These are phyloP conservation scores for Alentia gelatinosa DNA, from an alignment of 2,888 invertebrate species.

Conservation along the genomic window DNA sequence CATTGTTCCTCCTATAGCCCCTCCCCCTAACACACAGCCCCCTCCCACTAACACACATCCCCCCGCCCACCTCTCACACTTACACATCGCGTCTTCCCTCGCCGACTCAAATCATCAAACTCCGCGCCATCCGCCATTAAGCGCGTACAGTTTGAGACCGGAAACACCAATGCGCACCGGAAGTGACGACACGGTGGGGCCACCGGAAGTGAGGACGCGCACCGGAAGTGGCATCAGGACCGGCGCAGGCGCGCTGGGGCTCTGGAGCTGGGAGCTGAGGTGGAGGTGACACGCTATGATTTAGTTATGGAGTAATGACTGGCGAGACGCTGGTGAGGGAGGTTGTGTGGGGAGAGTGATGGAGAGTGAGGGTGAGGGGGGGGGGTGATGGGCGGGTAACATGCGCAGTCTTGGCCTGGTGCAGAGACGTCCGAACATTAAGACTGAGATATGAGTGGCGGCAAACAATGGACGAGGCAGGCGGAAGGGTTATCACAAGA, in stretches of 20 bases:
- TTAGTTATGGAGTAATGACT: slow-evolving; percentile 50
- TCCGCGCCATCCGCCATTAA: not conserved
- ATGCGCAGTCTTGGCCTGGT: not conserved
- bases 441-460: not conserved
- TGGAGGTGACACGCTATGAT: slow-evolving; percentile 27
- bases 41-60: not conserved
- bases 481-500: slow-evolving; percentile 27
- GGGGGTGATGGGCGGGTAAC: not conserved
- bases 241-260: not conserved
- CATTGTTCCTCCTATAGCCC: not conserved
- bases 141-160: not conserved
- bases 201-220: not conserved
- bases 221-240: not conserved
- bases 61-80: not conserved
- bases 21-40: not conserved
- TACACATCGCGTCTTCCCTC: not conserved
- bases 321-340: not conserved
- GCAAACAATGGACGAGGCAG: not conserved
- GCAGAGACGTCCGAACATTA: not conserved
- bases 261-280: too few species aligned
- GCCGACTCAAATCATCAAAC: not conserved
- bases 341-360: not conserved
- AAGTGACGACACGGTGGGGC: not conserved
- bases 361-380: not conserved
- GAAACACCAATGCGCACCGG: not conserved